These are phyloP conservation scores for Martes flavigula DNA, from an alignment of 2,797 vertebrate genomes.

Conservation along the genomic window DNA sequence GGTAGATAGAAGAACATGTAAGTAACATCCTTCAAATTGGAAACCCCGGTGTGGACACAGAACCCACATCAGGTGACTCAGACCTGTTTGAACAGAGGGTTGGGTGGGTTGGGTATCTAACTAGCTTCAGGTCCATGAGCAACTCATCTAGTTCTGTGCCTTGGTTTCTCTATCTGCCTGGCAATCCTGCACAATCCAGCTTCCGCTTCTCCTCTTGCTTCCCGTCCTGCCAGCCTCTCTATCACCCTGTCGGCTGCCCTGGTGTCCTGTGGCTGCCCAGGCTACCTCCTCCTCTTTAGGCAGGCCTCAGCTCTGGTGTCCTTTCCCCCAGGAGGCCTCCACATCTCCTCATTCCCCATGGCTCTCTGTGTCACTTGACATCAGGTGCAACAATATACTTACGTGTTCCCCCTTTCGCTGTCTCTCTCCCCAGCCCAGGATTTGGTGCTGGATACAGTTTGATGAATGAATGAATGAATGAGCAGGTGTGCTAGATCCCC, in stretches of 20 bases:
- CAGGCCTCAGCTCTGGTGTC: background rate
- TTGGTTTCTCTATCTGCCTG: background rate
- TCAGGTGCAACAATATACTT: background rate
- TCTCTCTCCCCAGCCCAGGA: background rate
- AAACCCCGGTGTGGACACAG: background rate
- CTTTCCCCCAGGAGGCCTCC: background rate
- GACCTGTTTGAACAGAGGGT: background rate
- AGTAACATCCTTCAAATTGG: background rate
- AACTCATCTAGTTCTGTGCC: background rate
- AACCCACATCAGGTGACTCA: background rate
- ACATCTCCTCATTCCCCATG: rapidly evolving
- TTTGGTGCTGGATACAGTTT: background rate
- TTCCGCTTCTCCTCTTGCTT: background rate
- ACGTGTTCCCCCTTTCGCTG: background rate
- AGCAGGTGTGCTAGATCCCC: background rate
- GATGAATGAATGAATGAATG: background rate
- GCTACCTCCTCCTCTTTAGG: background rate
- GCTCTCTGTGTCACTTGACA: background rate
- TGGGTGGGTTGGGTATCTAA: too few species aligned
- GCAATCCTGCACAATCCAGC: background rate
- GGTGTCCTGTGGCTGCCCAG: background rate
- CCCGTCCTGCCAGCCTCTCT: background rate
- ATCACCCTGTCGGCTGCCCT: background rate
- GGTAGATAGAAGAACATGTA: background rate
- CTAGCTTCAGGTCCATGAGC: background rate